Percentiles rank a stretch among this genome's conserved stretches.
Evolutionary conservation across 2,888 invertebrate species (phyloP).

Genomic region (Latheticus oryzae): DNA sequence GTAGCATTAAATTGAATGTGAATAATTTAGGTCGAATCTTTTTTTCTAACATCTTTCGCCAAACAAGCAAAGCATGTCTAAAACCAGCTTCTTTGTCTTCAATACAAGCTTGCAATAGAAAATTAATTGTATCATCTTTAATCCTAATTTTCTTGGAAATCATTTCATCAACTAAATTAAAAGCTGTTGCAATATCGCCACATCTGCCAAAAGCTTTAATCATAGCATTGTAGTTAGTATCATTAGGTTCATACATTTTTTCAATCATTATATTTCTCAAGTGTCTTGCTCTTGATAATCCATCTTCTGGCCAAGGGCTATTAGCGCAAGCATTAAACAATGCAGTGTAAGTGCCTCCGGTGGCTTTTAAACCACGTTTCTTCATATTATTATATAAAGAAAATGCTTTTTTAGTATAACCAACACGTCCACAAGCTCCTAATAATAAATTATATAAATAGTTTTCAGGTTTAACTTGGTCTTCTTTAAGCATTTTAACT

Average conservation of each 20-base stretch:
- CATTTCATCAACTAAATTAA: slow-evolving; percentile 89
- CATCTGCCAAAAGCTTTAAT: slow-evolving; percentile 91
- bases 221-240: slow-evolving; percentile 87
- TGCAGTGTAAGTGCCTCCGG: slow-evolving; percentile 82
- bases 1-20: slow-evolving; percentile 84
- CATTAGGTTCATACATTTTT: slow-evolving; percentile 76
- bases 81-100: slow-evolving; percentile 84
- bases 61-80: slow-evolving; percentile 83
- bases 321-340: slow-evolving; percentile 91
- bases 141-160: slow-evolving; percentile 71
- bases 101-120: slow-evolving; percentile 86
- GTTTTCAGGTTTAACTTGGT: slow-evolving; percentile 80
- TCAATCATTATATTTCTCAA: slow-evolving; percentile 77
- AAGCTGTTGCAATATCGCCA: slow-evolving; percentile 82
- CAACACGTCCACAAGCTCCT: slow-evolving; percentile 83
- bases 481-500: slow-evolving; percentile 79
- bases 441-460: slow-evolving; percentile 88
- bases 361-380: slow-evolving; percentile 74
- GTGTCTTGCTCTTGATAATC: slow-evolving; percentile 74
- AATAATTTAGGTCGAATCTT: slow-evolving; percentile 76
- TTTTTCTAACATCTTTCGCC: slow-evolving; percentile 81
- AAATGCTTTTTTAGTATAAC: slow-evolving; percentile 89
- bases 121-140: slow-evolving; percentile 78
- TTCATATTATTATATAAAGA: slow-evolving; percentile 87
- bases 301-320: slow-evolving; percentile 76